Evolutionary conservation across 2,888 invertebrate species (phyloP).

Genomic region (Dysmachus trigonus): DNA sequence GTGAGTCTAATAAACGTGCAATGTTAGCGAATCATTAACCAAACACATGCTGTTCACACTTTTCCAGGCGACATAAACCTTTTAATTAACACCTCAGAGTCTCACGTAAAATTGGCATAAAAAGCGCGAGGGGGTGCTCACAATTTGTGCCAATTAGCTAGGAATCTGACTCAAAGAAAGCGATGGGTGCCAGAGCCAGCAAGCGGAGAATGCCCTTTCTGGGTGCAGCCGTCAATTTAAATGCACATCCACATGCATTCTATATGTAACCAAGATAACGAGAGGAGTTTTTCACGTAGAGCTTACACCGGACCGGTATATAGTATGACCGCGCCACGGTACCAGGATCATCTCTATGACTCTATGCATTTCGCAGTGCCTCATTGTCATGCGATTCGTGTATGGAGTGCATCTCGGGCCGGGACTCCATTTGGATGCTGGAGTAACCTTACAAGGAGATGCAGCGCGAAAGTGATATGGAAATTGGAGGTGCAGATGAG

Average conservation of each 20-base stretch:
- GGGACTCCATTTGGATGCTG: neutral
- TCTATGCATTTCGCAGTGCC: neutral
- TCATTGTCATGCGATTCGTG: conserved; percentile 8
- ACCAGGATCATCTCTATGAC: neutral
- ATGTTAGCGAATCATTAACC: neutral
- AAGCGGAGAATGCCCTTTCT: neutral
- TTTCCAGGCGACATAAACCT: neutral
- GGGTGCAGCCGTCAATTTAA: conserved; percentile 3
- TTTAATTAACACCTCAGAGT: conserved; percentile 17
- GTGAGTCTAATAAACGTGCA: neutral
- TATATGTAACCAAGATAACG: neutral
- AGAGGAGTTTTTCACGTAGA: neutral
- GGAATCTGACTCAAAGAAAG: neutral
- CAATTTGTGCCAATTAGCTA: conserved; percentile 32
- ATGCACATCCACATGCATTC: conserved; percentile 3
- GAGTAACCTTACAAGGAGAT: neutral
- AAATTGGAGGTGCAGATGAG: conserved; percentile 8
- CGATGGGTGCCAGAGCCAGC: neutral
- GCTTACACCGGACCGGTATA: neutral
- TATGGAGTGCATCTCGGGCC: neutral
- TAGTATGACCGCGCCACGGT: neutral
- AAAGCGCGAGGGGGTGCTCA: neutral
- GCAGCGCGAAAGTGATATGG: neutral
- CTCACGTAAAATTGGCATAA: neutral
- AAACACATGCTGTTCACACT: neutral